Evolutionary conservation across 2,888 invertebrate genomes (phyloP).

Genomic region (Leptopilina myrica): DNA sequence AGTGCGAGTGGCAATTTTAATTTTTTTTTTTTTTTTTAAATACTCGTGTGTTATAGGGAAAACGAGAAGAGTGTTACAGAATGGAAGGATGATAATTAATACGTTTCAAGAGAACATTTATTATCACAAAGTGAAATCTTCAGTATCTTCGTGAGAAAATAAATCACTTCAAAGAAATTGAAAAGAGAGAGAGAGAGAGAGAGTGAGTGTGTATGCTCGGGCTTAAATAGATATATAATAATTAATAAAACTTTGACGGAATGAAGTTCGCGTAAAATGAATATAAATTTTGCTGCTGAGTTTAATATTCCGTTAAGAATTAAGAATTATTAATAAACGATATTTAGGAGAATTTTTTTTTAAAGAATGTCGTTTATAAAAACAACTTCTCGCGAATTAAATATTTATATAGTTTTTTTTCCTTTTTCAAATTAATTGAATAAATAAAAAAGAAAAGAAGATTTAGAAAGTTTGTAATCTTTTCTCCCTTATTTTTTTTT

Average conservation of each 20-base stretch:
- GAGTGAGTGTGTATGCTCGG: background rate
- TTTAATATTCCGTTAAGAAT: slow-evolving; percentile 13
- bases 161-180: background rate
- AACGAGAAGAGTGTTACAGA: background rate
- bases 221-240: background rate
- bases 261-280: background rate
- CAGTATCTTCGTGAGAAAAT: slow-evolving; percentile 5
- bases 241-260: slow-evolving; percentile 16
- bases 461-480: background rate
- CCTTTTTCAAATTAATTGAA: too few species aligned
- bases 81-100: slow-evolving; percentile 5
- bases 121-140: slow-evolving; percentile 7
- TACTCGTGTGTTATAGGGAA: background rate
- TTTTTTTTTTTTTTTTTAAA: background rate
- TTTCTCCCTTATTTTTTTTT: background rate
- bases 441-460: background rate
- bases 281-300: background rate
- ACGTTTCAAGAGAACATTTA: slow-evolving; percentile 6
- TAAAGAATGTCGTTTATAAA: background rate
- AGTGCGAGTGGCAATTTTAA: slow-evolving; percentile 4
- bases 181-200: background rate
- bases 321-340: background rate
- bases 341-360: background rate
- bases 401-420: too few species aligned
- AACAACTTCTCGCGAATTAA: background rate